Evolutionary conservation across 1,140 invertebrate species (phyloP).

Genomic region (Drosophila ohnishii): DNA sequence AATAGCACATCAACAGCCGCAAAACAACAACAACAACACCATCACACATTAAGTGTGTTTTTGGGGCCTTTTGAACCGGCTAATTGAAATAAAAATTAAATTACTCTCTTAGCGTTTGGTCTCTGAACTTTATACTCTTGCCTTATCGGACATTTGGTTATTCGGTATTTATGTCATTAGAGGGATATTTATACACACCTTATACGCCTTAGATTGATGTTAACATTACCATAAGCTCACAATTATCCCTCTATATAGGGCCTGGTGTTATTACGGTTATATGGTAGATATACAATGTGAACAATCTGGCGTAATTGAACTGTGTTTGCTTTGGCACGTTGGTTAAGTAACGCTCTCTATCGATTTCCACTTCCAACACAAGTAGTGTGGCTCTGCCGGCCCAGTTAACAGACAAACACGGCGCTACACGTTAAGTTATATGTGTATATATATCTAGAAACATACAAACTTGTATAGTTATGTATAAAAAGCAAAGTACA

Average conservation of each 20-base stretch:
- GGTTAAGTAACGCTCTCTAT: slow-evolving; percentile 44
- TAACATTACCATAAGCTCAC: neutral
- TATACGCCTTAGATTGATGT: slow-evolving; percentile 8
- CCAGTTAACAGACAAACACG: slow-evolving; percentile 41
- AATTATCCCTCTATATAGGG: slow-evolving; percentile 1
- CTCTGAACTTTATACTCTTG: slow-evolving; percentile 32
- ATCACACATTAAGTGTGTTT: slow-evolving; percentile 22
- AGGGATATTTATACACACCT: neutral
- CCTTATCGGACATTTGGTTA: slow-evolving; percentile 4
- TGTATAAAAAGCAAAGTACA: slow-evolving; percentile 4
- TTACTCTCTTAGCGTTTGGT: slow-evolving; percentile 16
- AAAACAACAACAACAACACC: neutral
- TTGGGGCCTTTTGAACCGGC: slow-evolving; percentile 40
- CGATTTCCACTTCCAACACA: slow-evolving; percentile 28
- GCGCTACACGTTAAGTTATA: neutral
- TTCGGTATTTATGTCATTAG: slow-evolving; percentile 7
- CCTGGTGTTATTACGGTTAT: neutral
- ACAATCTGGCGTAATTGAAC: slow-evolving; percentile 41
- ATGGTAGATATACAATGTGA: slow-evolving; percentile 8
- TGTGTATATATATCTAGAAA: slow-evolving; percentile 1
- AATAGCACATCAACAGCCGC: slow-evolving; percentile 22
- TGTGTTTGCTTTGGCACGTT: slow-evolving; percentile 34
- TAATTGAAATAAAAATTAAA: slow-evolving; percentile 53
- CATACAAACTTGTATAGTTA: neutral
- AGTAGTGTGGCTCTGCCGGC: slow-evolving; percentile 15